Evolutionary conservation across 2,888 invertebrate genomes (phyloP), one percentile per base, ranked within the genome.

Genomic region (Pecten maximus): DNA sequence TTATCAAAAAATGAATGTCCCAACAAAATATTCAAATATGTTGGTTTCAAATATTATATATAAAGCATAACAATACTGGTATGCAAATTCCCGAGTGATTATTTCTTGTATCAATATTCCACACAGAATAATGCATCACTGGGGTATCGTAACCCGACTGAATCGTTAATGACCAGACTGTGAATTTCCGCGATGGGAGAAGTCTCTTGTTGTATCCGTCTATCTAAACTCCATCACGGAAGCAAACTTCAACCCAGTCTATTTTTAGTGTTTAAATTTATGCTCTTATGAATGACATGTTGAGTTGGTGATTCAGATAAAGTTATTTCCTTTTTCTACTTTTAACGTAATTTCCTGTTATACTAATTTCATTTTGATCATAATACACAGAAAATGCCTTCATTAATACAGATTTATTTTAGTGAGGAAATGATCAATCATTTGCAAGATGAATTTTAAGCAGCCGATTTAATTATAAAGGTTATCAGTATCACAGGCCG

Each of bases 101-200:
- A 35, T 54, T 19, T 2, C 54, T 23, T 19, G 19, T 54, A 54
- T n/a, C 54, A 54, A 54, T 54, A 54, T 54, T 54, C 54, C 23
- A 54, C 54, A 54, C 54, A 54, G 48, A 48, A 54, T 23, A 19
- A 28, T 74, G 74, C 74, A 74, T 74, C 74, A 74, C 74, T 74
- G 35, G 74, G 74, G 60, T 23, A 35, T 74, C 16, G 8, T 35
- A 74, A 74, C 23, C n/a, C 10, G 74, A 74, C 35, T 54, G n/a
- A 54, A 54, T 54, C 19, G 23, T 54, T 54, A 19, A 54, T 54
- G 54, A 54, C 19, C 6, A n/a, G 23, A 54, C 15, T 48, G 48
- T 48, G 48, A 12, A n/a, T n/a, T 48, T 19, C 19, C 48, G 2
- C 48, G 10, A 48, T 19, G 1, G 48, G 48, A 48, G 15, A 48